Conservation (phyloP, 2,888 invertebrate species). For the Tetragnatha montana region DNA sequence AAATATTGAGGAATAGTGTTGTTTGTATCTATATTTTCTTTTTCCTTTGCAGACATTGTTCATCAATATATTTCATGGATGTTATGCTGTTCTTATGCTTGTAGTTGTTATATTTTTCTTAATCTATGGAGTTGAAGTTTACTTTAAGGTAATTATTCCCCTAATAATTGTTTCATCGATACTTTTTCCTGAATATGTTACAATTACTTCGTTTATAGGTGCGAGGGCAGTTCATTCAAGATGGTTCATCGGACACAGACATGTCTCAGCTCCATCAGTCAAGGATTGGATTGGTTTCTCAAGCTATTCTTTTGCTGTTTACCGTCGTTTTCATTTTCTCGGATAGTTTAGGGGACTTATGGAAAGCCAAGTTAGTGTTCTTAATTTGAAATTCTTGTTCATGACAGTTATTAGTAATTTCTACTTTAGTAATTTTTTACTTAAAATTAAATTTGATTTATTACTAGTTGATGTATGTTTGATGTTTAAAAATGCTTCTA, state of each 20-base stretch:
- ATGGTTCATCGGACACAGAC: conserved; percentile 78
- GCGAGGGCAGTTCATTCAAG: conserved; percentile 73
- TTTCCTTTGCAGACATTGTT: conserved; percentile 80
- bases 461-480: neutral
- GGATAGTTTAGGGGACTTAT: conserved; percentile 92
- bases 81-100: conserved; percentile 92
- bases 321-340: conserved; percentile 92
- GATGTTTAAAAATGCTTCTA: neutral
- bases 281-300: conserved; percentile 89
- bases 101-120: conserved; percentile 94
- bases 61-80: conserved; percentile 91
- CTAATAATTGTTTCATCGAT: neutral
- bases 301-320: conserved; percentile 92
- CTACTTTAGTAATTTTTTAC: neutral
- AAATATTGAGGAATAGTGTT: neutral
- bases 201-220: conserved; percentile 65
- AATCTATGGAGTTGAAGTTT: conserved; percentile 95
- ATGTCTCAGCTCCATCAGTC: conserved; percentile 93
- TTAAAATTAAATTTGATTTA: too few relatives aligned
- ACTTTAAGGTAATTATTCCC: conserved; percentile 84
- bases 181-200: neutral
- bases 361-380: conserved; percentile 89
- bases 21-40: neutral
- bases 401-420: neutral
- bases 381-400: neutral